phyloP scores from a whole-genome alignment of 1,140 invertebrate species.

The Uloborus diversus region DNA sequence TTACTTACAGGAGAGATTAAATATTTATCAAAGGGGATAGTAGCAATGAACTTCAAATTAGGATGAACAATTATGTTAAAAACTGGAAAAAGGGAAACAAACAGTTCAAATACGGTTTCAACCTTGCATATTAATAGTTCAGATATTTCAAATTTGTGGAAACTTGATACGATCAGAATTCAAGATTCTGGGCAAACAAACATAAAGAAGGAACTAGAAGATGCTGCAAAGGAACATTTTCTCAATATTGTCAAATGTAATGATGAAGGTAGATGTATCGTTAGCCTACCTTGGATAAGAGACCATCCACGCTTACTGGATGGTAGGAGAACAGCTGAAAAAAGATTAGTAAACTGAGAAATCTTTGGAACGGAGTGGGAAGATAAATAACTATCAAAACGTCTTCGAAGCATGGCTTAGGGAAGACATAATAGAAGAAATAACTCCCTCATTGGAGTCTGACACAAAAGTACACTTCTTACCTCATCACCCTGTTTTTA shows the following conservation, averaged over 20 bases:
- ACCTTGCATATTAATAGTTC: not conserved
- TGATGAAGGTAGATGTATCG: constrained; percentile 8
- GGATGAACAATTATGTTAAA: not conserved
- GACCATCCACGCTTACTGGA: not conserved
- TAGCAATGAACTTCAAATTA: not conserved
- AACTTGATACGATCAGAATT: not conserved
- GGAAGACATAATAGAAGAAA: constrained; percentile 52
- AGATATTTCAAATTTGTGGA: not conserved
- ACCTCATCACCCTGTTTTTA: constrained; percentile 31
- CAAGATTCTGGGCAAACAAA: not conserved
- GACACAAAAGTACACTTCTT: not conserved
- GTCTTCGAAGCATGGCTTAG: not conserved
- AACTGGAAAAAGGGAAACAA: not conserved
- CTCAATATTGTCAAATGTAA: not conserved
- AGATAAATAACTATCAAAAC: not conserved
- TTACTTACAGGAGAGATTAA: not conserved
- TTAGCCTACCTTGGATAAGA: not conserved
- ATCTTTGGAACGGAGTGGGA: not conserved
- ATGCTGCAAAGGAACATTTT: not conserved
- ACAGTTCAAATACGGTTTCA: not conserved
- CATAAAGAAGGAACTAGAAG: constrained; percentile 24
- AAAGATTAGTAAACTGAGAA: constrained; percentile 2
- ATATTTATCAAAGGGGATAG: not conserved
- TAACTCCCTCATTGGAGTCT: not conserved
- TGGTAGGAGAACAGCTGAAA: not conserved